Conservation (phyloP, 2,797 vertebrate genomes). For the Heliangelus exortis region DNA sequence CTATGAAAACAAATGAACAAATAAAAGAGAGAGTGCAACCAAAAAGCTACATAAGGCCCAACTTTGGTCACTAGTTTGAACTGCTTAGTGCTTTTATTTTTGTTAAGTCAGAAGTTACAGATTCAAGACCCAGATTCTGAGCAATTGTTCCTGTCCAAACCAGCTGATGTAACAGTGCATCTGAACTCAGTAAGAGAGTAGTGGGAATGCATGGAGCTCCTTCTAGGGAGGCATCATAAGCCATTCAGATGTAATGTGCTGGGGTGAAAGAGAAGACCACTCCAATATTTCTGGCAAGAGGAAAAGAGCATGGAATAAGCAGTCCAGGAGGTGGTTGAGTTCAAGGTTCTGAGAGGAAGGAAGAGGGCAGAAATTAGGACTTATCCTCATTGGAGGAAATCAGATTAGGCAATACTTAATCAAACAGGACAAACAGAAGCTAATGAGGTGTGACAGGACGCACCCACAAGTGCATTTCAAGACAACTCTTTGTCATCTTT, state of each 20-base stretch:
- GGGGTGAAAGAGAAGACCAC: not conserved
- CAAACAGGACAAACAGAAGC: not conserved
- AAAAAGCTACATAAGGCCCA: not conserved
- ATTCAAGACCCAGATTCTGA: not conserved
- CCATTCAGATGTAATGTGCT: not conserved
- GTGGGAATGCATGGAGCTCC: not conserved
- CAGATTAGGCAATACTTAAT: not conserved
- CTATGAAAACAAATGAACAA: not conserved
- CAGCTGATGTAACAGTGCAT: not conserved
- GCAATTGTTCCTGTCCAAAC: not conserved
- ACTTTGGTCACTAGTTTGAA: not conserved
- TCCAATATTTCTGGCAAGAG: not conserved
- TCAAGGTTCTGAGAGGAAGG: not conserved
- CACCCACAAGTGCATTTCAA: not conserved
- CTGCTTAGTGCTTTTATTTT: not conserved
- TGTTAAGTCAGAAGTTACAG: not conserved
- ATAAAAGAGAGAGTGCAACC: not conserved
- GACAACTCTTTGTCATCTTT: not conserved
- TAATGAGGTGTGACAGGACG: not conserved
- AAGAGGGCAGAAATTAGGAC: not conserved
- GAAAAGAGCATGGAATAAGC: not conserved
- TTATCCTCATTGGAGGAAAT: not conserved
- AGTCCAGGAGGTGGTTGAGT: fast-evolving
- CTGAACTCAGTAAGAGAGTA: not conserved
- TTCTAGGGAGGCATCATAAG: not conserved